Evolutionary conservation across 2,113 vertebrate species (phyloP).

Genomic region (Cnemophilus loriae): DNA sequence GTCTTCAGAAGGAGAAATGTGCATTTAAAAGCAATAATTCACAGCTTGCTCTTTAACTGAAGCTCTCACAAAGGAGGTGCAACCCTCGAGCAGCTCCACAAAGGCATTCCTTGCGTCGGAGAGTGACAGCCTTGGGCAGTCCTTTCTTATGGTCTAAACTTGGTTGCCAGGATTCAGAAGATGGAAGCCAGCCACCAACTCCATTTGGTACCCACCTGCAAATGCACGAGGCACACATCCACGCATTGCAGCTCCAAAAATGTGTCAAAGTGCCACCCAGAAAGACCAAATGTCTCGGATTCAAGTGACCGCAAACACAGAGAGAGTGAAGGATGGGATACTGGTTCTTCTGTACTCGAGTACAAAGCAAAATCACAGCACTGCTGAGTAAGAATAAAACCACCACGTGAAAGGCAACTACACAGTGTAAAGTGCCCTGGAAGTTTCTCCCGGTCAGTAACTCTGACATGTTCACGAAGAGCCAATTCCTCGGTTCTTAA

Average conservation of each 20-base stretch:
- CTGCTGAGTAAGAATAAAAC: not conserved
- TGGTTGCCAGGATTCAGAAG: not conserved
- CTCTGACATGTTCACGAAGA: not conserved
- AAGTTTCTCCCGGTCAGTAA: not conserved
- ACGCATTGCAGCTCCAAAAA: not conserved
- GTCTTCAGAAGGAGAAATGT: not conserved
- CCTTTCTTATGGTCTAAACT: not conserved
- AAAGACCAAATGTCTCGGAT: not conserved
- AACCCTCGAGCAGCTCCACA: not conserved
- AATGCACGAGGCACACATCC: not conserved
- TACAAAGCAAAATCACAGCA: not conserved
- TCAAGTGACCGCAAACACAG: not conserved
- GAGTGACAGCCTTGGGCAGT: not conserved
- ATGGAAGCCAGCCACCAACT: not conserved
- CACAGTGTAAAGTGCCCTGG: not conserved
- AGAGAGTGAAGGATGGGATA: not conserved
- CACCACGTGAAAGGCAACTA: not conserved
- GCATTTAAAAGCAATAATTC: constrained; percentile 48
- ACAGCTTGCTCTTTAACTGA: not conserved
- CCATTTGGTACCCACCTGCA: not conserved
- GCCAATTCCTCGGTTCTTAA: not conserved
- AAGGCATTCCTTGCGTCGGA: not conserved
- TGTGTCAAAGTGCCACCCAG: not conserved
- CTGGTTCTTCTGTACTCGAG: accelerated
- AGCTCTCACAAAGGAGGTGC: not conserved